Evolutionary conservation across 2,797 vertebrate species (phyloP).

Genomic region (Alauda arvensis): DNA sequence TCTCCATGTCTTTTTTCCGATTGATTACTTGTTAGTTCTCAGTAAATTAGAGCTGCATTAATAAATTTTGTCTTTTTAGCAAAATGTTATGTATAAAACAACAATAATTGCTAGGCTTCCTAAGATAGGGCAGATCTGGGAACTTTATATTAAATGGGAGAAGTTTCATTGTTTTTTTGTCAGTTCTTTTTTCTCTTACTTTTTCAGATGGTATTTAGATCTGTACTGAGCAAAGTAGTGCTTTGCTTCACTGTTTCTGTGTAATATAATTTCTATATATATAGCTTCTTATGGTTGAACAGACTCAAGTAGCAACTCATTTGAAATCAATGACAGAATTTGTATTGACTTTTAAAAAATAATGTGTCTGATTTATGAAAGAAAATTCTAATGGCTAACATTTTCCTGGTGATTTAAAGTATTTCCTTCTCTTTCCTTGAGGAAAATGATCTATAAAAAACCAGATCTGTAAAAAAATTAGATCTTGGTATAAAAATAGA

Average conservation of each 20-base stretch:
- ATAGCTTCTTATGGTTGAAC: background rate
- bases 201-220: background rate
- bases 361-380: background rate
- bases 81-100: background rate
- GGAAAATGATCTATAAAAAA: background rate
- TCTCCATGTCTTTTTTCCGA: accelerated
- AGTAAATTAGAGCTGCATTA: background rate
- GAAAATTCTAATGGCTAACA: background rate
- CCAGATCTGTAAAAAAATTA: background rate
- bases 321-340: background rate
- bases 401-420: background rate
- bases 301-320: background rate
- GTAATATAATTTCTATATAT: background rate
- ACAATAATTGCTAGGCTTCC: background rate
- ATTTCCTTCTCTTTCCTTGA: background rate
- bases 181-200: background rate
- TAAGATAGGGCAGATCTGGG: background rate
- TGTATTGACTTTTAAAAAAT: background rate
- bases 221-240: background rate
- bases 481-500: background rate
- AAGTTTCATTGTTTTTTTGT: background rate
- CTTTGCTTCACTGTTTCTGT: background rate
- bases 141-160: background rate
- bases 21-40: background rate
- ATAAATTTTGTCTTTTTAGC: background rate